Evolutionary conservation across 2,113 vertebrate species (phyloP), one percentile per base, ranked within the genome.

Genomic region (Pollimyrus isidori): DNA sequence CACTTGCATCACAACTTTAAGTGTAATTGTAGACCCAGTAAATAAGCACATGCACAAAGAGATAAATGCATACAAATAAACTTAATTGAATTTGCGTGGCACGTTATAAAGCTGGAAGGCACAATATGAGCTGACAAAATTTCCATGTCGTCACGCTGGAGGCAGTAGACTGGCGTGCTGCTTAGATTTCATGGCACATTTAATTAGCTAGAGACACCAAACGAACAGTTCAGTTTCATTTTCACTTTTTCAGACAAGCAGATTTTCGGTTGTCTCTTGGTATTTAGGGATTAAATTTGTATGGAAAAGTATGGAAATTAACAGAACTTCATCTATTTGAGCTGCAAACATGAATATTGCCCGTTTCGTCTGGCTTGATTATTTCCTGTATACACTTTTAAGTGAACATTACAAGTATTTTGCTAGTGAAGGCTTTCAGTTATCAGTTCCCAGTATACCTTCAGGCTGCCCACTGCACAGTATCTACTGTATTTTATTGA

Each of bases 161-260:
- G 88, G 35, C 62, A 42, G 17, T 26, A 65, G 52, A 73, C 19
- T 35, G 46, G 45, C 3, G 4, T 42, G 9, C 39, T 35, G 39
- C 45, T 45, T 76, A 19, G 30, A 26, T 50, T 46, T 49, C 7
- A 50, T 42, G 42, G 89, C 26, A 9, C 84, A 69, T 89, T 89
- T 76, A 89, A 76, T 89, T 26, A 39, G 23, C 53, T 35, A 45
- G 56, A 89, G 73, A 87, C n/a, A 76, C 73, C 58, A 3, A 30
- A 87, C n/a, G 0, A 39, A 23, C 45, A 30, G 21, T 52, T 86
- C 23, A 23, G n/a, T 11, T 86, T 86, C 26, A 1, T 86, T 89
- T 56, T 89, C 49, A 76, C 26, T 35, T 80, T 35, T 88, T n/a
- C 9, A 42, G 39, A 50, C 35, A 80, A 46, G 42, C 45, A 10